Evolutionary conservation across 2,113 vertebrate genomes (phyloP).

Genomic region (Dicaeum eximium): DNA sequence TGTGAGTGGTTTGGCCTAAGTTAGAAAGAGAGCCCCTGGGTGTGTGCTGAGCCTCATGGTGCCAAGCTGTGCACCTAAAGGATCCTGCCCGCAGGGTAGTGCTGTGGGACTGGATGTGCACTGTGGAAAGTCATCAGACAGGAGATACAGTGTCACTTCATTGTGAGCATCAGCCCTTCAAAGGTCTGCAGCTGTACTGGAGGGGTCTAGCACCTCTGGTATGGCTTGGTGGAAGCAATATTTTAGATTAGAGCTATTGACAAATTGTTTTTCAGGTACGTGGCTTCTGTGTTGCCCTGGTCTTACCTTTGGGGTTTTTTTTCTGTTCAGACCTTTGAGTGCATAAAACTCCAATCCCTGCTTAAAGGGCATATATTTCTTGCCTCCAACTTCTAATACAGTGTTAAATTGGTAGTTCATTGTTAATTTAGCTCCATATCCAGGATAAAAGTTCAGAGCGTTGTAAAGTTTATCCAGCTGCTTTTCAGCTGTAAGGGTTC

Average conservation of each 20-base stretch:
- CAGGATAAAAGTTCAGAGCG: not conserved
- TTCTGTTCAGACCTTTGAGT: not conserved
- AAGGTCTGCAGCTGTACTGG: not conserved
- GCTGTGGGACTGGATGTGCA: rapidly evolving
- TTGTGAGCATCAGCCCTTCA: not conserved
- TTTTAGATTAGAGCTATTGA: not conserved
- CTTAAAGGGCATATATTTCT: not conserved
- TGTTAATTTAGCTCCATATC: not conserved
- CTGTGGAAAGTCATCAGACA: not conserved
- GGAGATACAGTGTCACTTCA: not conserved
- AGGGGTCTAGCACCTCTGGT: not conserved
- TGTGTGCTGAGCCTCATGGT: not conserved
- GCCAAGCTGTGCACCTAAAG: not conserved
- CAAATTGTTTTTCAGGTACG: not conserved
- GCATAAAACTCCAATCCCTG: not conserved
- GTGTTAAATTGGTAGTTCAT: not conserved
- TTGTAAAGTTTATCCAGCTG: not conserved
- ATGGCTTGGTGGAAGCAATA: not conserved
- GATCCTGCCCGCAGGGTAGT: rapidly evolving
- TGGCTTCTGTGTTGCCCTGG: not conserved
- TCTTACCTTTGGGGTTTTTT: not conserved
- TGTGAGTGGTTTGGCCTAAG: not conserved
- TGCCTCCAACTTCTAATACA: not conserved
- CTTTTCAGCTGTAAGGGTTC: not conserved
- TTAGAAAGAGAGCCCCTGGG: too few species aligned